Conservation (phyloP, 2,113 vertebrate genomes). For the Plestiodon gilberti region DNA sequence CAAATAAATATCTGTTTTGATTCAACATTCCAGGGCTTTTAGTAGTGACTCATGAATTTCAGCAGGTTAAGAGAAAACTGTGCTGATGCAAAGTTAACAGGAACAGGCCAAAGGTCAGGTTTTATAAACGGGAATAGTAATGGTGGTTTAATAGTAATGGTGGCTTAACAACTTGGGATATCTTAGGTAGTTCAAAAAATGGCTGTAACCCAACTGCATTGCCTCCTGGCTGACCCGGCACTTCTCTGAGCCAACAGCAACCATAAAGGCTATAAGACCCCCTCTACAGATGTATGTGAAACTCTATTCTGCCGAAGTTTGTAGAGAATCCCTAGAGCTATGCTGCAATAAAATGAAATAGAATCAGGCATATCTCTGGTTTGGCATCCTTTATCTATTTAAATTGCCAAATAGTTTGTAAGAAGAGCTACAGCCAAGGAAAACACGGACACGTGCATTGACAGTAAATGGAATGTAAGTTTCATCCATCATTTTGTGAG, state of each 20-base stretch:
- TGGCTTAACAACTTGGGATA: not conserved
- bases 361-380: not conserved
- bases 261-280: not conserved
- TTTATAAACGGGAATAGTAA: constrained; percentile 7
- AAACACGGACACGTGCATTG: not conserved
- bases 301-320: not conserved
- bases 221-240: not conserved
- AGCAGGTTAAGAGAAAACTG: not conserved
- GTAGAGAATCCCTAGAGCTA: not conserved
- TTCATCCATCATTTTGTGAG: constrained; percentile 10
- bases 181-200: not conserved
- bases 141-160: not conserved
- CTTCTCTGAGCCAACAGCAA: not conserved
- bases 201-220: not conserved
- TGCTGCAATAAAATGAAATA: not conserved
- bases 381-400: not conserved
- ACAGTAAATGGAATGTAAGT: not conserved
- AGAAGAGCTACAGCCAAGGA: not conserved
- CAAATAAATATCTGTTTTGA: constrained; percentile 5
- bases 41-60: not conserved
- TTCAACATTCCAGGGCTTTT: not conserved
- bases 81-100: not conserved
- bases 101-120: not conserved
- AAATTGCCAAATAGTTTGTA: not conserved
- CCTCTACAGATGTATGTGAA: not conserved